Conservation (phyloP, 2,888 invertebrate genomes). For the Tyria jacobaeae region DNA sequence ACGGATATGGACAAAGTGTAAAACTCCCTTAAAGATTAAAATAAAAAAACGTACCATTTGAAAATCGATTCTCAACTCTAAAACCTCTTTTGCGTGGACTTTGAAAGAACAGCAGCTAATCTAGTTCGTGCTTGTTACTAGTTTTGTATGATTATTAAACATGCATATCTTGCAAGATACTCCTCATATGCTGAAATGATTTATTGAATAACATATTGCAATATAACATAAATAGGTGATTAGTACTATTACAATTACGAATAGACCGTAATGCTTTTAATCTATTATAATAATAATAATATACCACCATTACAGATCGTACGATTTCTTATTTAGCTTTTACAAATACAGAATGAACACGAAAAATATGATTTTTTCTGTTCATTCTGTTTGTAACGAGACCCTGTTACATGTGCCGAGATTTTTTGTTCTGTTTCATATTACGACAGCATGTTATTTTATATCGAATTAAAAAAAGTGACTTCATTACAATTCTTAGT, state of each 20-base stretch:
- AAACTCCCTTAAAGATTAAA: no score
- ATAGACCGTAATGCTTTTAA: conserved; percentile 18
- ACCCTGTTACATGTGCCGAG: conserved; percentile 39
- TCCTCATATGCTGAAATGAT: conserved; percentile 4
- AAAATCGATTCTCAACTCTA: not conserved
- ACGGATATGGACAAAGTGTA: no score
- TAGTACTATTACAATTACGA: not conserved
- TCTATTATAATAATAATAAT: conserved; percentile 18
- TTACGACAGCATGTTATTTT: conserved; percentile 28
- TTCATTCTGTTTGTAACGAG: conserved; percentile 38
- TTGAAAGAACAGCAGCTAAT: not conserved
- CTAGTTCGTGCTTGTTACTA: conserved; percentile 11
- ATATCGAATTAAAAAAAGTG: conserved; percentile 24
- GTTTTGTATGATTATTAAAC: conserved; percentile 6
- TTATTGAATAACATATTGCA: conserved; percentile 11
- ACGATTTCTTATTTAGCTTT: conserved; percentile 31
- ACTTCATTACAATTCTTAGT: conserved; percentile 27
- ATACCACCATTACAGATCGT: conserved; percentile 12
- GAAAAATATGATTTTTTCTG: conserved; percentile 25
- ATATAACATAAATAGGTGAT: not conserved
- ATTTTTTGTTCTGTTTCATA: conserved; percentile 31
- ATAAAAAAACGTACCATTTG: not conserved
- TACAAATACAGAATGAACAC: conserved; percentile 24
- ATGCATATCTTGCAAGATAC: conserved; percentile 13
- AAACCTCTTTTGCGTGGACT: not conserved